A percentile compares a stretch with the other conserved stretches of the same genome.
phyloP scores from a whole-genome alignment of 2,888 invertebrate species.

The Panopea generosa region DNA sequence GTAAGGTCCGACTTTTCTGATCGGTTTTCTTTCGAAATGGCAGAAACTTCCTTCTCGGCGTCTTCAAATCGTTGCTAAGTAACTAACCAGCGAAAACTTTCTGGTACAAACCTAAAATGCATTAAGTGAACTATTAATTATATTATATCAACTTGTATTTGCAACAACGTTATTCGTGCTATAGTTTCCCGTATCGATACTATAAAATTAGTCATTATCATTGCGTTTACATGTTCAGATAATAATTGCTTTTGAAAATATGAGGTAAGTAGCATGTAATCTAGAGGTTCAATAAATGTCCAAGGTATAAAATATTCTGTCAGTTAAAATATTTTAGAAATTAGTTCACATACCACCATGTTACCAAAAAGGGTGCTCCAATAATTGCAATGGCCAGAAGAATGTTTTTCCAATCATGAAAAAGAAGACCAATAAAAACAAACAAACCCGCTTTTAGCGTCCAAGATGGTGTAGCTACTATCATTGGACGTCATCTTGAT shows the following conservation, averaged over 20 bases:
- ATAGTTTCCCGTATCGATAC: no score
- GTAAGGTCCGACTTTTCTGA: conserved; percentile 29
- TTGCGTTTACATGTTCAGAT: no score
- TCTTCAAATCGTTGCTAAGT: conserved; percentile 24
- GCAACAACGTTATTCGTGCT: no score
- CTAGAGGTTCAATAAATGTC: no score
- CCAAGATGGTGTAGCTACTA: conserved; percentile 27
- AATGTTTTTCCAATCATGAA: conserved; percentile 40
- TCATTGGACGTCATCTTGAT: conserved; percentile 24
- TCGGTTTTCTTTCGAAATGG: conserved; percentile 29
- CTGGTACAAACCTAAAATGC: conserved; percentile 47
- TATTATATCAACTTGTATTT: no score
- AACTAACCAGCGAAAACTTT: conserved; percentile 55
- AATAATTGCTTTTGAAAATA: no score
- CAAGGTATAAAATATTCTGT: no score
- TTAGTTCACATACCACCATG: conserved; percentile 48
- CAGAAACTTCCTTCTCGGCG: conserved; percentile 26
- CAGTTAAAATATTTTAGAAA: no score
- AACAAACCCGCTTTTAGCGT: conserved; percentile 15
- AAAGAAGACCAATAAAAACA: conserved; percentile 13
- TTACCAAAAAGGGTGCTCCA: conserved; percentile 28
- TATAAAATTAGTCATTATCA: no score
- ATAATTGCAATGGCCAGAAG: conserved; percentile 25
- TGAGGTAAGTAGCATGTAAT: no score
- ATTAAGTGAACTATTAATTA: no score